These are phyloP conservation scores for Aleiodes alternator DNA, from an alignment of 2,888 invertebrate species.

Conservation along the genomic window DNA sequence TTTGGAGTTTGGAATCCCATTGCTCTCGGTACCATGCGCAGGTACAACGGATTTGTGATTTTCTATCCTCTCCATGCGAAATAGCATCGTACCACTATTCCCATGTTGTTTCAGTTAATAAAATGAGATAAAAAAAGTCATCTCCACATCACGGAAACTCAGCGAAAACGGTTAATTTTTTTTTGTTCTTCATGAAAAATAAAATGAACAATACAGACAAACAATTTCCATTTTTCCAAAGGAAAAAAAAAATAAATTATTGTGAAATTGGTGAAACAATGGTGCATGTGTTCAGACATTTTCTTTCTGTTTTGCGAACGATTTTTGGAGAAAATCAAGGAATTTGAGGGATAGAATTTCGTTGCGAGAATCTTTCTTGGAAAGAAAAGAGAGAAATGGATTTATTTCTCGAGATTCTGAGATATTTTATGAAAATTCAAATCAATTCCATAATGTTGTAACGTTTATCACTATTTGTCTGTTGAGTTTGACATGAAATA, in stretches of 20 bases:
- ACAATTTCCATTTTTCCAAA: conserved; percentile 22
- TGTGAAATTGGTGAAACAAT: too few relatives aligned
- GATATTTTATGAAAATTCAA: too few relatives aligned
- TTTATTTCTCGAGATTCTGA: background rate
- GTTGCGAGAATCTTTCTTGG: background rate
- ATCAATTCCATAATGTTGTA: too few relatives aligned
- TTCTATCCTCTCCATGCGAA: conserved; percentile 19
- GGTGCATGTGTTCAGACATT: too few relatives aligned
- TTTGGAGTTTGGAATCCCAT: conserved; percentile 50
- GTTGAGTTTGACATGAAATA: too few relatives aligned
- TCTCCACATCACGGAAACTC: conserved; percentile 15
- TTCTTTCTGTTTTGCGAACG: too few relatives aligned
- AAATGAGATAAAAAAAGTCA: conserved; percentile 9
- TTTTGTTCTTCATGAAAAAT: background rate
- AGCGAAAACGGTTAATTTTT: background rate
- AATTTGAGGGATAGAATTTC: background rate
- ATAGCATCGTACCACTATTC: conserved; percentile 39
- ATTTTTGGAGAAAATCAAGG: too few relatives aligned
- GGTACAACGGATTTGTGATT: conserved; percentile 43
- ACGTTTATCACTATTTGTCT: too few relatives aligned
- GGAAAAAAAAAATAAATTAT: too few relatives aligned
- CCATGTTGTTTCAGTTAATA: background rate
- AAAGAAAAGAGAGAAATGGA: too few relatives aligned
- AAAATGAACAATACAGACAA: background rate
- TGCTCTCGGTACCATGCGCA: conserved; percentile 46